phyloP scores from a whole-genome alignment of 2,797 vertebrate genomes.

The Alca torda region DNA sequence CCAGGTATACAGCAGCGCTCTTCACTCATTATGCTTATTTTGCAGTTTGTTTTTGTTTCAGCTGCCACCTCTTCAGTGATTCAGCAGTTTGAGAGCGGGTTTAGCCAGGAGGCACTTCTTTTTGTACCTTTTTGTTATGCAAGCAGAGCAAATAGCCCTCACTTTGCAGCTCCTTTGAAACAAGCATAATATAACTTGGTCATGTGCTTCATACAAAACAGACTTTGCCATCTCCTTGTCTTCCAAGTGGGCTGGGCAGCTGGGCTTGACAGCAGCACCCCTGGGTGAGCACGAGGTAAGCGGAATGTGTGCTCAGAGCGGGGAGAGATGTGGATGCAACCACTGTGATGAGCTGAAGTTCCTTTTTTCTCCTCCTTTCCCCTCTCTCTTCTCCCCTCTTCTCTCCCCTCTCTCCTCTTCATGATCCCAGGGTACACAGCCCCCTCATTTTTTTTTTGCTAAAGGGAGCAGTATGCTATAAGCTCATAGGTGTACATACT shows the following conservation, averaged over 20 bases:
- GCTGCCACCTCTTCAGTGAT: constrained; percentile 44
- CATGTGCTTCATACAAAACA: not conserved
- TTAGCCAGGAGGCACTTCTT: constrained; percentile 10
- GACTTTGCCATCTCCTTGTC: not conserved
- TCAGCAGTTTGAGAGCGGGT: not conserved
- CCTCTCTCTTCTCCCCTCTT: accelerated
- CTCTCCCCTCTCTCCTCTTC: not conserved
- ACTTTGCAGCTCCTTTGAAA: constrained; percentile 12
- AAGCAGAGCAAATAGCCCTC: constrained; percentile 24
- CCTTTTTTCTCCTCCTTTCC: accelerated
- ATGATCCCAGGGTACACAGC: not conserved
- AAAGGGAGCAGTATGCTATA: not conserved
- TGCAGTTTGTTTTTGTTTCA: constrained; percentile 40
- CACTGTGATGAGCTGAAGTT: not conserved
- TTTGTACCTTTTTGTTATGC: not conserved
- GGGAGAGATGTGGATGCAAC: not conserved
- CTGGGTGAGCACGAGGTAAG: not conserved
- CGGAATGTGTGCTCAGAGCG: not conserved
- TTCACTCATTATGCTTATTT: not conserved
- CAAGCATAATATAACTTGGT: not conserved
- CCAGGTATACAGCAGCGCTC: not conserved
- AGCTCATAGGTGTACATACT: not conserved
- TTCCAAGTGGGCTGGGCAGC: not conserved
- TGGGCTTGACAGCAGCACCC: not conserved
- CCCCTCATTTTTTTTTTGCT: not conserved